Evolutionary conservation across 2,888 invertebrate species (phyloP), one percentile per base, ranked within the genome.

Genomic region (Mamestra brassicae): DNA sequence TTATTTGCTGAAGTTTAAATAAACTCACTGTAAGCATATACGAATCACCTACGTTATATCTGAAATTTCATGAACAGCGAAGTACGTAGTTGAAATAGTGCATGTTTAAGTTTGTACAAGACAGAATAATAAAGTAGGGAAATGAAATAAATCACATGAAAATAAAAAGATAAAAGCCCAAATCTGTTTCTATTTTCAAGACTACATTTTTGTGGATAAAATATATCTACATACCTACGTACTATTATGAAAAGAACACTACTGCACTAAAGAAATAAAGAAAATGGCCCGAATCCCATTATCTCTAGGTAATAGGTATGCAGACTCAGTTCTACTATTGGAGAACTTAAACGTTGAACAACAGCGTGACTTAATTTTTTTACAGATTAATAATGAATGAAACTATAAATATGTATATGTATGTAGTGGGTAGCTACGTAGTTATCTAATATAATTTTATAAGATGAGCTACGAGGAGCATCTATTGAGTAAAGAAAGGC

Each of bases 401-500:
- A 54, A 60, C 52, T 70, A 75, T 78, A 42, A 42, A 61, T 61
- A 42, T 26, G 26, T 26, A 26, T 26, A 26, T 26, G 26, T 26
- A 45, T 66, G 42, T 47, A 62, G 47, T 57, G 34, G 50, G 11
- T 42, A 26, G n/a, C 45, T 45, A 67, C 64, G 83, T 74, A 74
- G 77, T 78, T 83, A 83, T 83, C 78, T 87, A 83, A 84, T 87
- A 71, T 68, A 83, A 87, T 90, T 90, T 87, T 89, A 90, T 90
- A 87, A 87, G 89, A 91, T 92, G 87, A 86, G 86, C 87, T 81
- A 84, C 78, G 89, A 88, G 92, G 91, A 91, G 89, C 91, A 86
- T 90, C 85, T 88, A 88, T 85, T 88, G 88, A 90, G 91, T 87
- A 93, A 95, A 94, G 94, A 95, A 94, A 90, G 83, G 89, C 90